Base-by-base conservation (phyloP, 2,888 invertebrate genomes). In the Calliopum simillimum region DNA sequence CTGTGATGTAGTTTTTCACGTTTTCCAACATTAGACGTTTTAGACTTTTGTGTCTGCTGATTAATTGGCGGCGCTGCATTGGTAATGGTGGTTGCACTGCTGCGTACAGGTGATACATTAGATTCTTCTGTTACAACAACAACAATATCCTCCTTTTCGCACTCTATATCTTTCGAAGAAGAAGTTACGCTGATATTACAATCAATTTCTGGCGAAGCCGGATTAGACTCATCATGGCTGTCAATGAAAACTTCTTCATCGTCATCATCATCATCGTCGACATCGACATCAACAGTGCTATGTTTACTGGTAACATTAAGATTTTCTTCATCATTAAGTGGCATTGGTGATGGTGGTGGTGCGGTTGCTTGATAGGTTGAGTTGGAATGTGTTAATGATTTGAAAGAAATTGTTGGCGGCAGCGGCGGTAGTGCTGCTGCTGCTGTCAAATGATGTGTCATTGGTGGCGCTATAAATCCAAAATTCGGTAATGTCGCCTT, bases 401-500 rank as follows among this genome's bases (percentile, higher is more conserved):
- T 56, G 67, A 14, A 58, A 19, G 59, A 5, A 12, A 47, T 41
- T 21, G 49, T 33, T 2, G 70, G 51, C 16, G 68, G 66, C 8
- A 8, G 33, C 2, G 70, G 51, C 16, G 68, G 66, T 33, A 8
- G 33, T 46, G 72, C 8, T 41, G 53, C 4, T 25, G 64, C 43
- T 1, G 56, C 19, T 19, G 78, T 74, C 47, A 49, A 44, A 13
- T 58, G 59, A 66, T 78, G 78, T 43, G 75, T 73, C 70, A 79
- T 78, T 64, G 81, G 79, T 23, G 83, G 75, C 43, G 85, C 81
- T 47, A 86, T 73, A 74, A 86, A 86, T 47, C 85, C 83, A 46
- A 84, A 80, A 72, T 82, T 84, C 0, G 82, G 79, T 71, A 83
- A 63, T 47, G 82, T 81, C 4, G 86, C 84, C 68, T 86, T 87